Evolutionary conservation across 2,797 vertebrate species (phyloP), one percentile per base, ranked within the genome.

Genomic region (Sebastes matsubarae): DNA sequence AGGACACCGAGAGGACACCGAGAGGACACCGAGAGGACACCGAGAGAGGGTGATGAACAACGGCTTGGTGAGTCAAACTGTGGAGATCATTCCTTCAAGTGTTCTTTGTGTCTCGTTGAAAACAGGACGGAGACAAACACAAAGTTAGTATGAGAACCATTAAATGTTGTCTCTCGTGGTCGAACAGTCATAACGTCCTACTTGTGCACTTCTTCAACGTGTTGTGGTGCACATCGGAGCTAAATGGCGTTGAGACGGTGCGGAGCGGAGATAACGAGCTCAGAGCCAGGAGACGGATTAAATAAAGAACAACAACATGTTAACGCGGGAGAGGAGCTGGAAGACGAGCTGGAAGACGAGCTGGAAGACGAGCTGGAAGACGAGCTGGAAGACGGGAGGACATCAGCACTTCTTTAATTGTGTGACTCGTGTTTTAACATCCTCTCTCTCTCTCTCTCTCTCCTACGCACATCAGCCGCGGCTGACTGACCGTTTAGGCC

Each of bases 401-500:
- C 80, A 89, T 84, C 72, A 76, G 88, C 68, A 34, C 32, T 72
- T 74, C 65, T 75, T 86, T 88, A 87, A 89, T 85, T 83, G 80
- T 83, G 67, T 8, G 75, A 68, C 70, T 90, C 84, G 50, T 72
- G 63, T 74, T 71, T 32, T 52, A 61, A 72, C 24, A 2, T 68
- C 20, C 57, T 75, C 14, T 46, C 32, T 32, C 8, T 32, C 30
- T 32, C 32, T 34, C 32, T 34, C 32, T 34, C 32, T 34, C 32
- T 34, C 32, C 89, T 89, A 88, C 87, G 68, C 93, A 90, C 89
- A 94, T 94, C 93, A 93, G 92, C 86, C 18, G 81, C 72, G 86
- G 91, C 92, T 94, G 82, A 89, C 86, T 88, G 94, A 81, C 64
- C 81, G 85, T 79, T 90, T 88, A 93, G 90, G 92, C 79, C 89